Evolutionary conservation across 2,888 invertebrate species (phyloP).

Genomic region (Yponomeuta malinellus): DNA sequence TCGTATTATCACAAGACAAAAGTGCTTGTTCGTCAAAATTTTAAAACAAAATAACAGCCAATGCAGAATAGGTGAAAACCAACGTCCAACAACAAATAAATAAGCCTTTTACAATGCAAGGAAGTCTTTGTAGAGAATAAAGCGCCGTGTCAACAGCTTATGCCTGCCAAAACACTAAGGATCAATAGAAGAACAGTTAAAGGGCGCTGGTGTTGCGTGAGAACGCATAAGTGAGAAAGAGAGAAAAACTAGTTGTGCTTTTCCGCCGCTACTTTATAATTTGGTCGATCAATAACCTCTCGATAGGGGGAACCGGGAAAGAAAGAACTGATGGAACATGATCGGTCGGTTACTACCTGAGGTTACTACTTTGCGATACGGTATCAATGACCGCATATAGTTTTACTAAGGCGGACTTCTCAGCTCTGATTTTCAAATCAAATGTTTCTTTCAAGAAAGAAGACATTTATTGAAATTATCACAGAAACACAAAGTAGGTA

Average conservation of each 20-base stretch:
- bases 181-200: conserved; percentile 8
- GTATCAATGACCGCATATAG: neutral
- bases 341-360: neutral
- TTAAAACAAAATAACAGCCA: neutral
- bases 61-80: neutral
- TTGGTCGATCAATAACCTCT: conserved; percentile 4
- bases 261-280: neutral
- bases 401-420: neutral
- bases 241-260: neutral
- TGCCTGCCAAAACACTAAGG: neutral
- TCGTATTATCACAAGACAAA: neutral
- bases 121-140: neutral
- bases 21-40: neutral
- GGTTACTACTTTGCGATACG: neutral
- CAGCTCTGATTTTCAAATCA: neutral
- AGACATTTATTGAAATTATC: no score
- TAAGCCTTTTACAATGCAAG: neutral
- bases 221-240: conserved; percentile 1
- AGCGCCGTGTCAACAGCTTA: neutral
- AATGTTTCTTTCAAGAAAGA: no score
- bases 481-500: no score
- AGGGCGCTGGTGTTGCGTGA: conserved; percentile 4
- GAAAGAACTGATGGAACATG: neutral
- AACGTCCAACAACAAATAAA: neutral
- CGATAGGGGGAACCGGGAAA: neutral